Conservation (phyloP, 1,140 invertebrate species). For the Ceratina australensis region DNA sequence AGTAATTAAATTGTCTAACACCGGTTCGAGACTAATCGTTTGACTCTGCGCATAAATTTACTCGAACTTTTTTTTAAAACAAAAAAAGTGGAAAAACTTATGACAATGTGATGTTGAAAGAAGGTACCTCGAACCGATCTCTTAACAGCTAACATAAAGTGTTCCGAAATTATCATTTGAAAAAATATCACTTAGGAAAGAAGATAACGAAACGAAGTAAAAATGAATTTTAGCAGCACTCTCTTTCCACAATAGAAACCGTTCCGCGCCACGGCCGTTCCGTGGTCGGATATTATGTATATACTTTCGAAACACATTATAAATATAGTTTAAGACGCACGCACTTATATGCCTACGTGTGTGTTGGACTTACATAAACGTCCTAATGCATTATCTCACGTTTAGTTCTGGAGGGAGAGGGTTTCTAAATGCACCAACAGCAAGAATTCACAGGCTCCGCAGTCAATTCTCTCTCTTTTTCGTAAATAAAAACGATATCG, state of each 20-base stretch:
- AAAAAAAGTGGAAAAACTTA: neutral
- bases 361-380: conserved; percentile 55
- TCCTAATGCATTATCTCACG: conserved; percentile 51
- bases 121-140: conserved; percentile 12
- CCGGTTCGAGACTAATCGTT: conserved; percentile 29
- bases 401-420: conserved; percentile 50
- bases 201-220: neutral
- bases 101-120: neutral
- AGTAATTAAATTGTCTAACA: conserved; percentile 42
- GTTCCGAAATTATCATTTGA: conserved; percentile 25
- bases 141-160: conserved; percentile 30
- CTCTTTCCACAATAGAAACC: neutral
- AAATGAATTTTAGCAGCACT: neutral
- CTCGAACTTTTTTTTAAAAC: neutral
- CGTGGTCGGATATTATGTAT: neutral
- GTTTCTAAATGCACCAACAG: conserved; percentile 60
- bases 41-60: neutral
- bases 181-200: neutral
- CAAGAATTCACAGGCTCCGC: conserved; percentile 45
- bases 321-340: conserved; percentile 30
- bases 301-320: conserved; percentile 32
- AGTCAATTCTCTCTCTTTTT: conserved; percentile 52
- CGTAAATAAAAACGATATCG: conserved; percentile 44
- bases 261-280: neutral
- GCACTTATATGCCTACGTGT: conserved; percentile 52